phyloP scores from a whole-genome alignment of 1,140 invertebrate species.

The Drosophila rhopaloa region DNA sequence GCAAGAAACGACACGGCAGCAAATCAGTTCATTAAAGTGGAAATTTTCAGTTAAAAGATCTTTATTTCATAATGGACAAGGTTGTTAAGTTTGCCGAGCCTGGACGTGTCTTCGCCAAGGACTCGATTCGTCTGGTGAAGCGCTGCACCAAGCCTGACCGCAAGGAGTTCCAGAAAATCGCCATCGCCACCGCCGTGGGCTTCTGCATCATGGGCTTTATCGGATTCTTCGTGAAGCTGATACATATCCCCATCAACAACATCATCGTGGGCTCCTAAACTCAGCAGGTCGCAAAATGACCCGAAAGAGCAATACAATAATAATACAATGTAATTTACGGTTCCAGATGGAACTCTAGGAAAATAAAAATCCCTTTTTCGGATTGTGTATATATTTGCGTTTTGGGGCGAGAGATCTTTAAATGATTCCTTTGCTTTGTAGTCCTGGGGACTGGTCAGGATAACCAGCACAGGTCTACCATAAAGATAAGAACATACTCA shows the following conservation, averaged over 20 bases:
- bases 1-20: conserved; percentile 29
- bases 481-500: too few relatives aligned
- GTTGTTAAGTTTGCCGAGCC: conserved; percentile 97
- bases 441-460: too few relatives aligned
- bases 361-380: conserved; percentile 1
- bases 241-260: conserved; percentile 99
- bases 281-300: conserved; percentile 1
- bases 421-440: too few relatives aligned
- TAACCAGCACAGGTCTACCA: too few relatives aligned
- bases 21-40: conserved; percentile 47
- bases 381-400: background rate
- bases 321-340: conserved; percentile 9
- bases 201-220: conserved; percentile 99
- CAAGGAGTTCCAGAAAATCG: conserved; percentile 99
- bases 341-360: background rate
- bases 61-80: conserved; percentile 95
- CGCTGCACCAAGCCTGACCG: conserved; percentile 99
- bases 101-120: conserved; percentile 97
- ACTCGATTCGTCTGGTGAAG: conserved; percentile 98
- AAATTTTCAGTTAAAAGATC: conserved; percentile 40
- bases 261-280: conserved; percentile 95
- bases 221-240: conserved; percentile 99
- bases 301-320: conserved; percentile 15
- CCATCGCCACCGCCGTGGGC: conserved; percentile 99
- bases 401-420: background rate